These are phyloP conservation scores for Oxygymnocypris stewartii DNA, from an alignment of 2,113 vertebrate species.

Conservation along the genomic window DNA sequence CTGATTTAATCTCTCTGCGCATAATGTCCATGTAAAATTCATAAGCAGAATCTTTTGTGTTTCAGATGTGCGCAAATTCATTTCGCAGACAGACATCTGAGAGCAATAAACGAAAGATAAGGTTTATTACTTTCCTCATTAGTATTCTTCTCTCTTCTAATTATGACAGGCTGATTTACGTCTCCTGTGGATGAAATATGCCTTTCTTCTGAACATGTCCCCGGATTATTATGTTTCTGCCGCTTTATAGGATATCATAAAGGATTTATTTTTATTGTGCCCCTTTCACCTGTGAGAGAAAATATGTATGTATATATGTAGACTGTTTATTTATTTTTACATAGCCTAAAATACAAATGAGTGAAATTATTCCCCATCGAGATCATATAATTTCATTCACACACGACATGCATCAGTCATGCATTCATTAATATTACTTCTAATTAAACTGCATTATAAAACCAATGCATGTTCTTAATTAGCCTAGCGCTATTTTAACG, in stretches of 20 bases:
- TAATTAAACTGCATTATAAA: not conserved
- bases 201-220: not conserved
- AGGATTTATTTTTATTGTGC: not conserved
- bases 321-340: no score
- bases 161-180: constrained; percentile 30
- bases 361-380: no score
- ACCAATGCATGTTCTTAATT: not conserved
- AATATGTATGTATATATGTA: not conserved
- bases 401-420: no score
- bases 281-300: not conserved
- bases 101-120: constrained; percentile 20
- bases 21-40: constrained; percentile 56
- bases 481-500: not conserved
- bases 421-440: not conserved
- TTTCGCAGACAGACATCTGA: constrained; percentile 52
- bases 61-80: constrained; percentile 43
- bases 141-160: constrained; percentile 44
- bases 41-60: constrained; percentile 46
- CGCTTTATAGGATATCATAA: no score
- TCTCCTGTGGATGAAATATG: not conserved
- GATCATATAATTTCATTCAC: no score
- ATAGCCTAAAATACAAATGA: no score
- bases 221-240: not conserved
- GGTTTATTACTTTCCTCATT: constrained; percentile 53
- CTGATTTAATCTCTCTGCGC: constrained; percentile 46